Percentiles rank a stretch among this genome's conserved stretches.
Conservation (phyloP, 1,140 invertebrate species). For the Polypedilum pembai region DNA sequence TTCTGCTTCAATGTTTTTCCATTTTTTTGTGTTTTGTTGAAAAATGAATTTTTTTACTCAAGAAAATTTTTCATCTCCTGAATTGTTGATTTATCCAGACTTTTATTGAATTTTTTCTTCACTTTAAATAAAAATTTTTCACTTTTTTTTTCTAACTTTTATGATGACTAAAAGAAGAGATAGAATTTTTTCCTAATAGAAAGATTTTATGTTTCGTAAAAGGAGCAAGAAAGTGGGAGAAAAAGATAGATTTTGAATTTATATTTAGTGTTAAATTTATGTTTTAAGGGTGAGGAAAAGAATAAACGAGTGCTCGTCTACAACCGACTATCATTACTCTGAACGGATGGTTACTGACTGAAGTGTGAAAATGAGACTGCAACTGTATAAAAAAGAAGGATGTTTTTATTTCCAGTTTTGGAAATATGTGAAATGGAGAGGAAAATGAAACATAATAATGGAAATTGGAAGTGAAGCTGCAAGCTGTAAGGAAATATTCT, state of each 20-base stretch:
- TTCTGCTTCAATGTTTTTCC: no score
- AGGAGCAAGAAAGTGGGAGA: not conserved
- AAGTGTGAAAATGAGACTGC: not conserved
- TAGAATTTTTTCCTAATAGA: no score
- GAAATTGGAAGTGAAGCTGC: not conserved
- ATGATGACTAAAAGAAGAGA: not conserved
- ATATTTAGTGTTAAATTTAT: no score
- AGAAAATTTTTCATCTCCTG: no score
- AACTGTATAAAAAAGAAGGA: not conserved
- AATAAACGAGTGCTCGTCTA: constrained; percentile 16
- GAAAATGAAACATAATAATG: not conserved
- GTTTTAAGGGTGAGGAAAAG: not conserved
- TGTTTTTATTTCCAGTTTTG: not conserved
- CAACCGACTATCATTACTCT: not conserved
- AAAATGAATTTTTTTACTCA: no score
- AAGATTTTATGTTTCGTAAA: no score
- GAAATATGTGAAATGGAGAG: not conserved
- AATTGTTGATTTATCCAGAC: no score
- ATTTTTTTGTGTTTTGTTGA: no score
- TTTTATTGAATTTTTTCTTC: not conserved
- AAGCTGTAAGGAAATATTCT: no score
- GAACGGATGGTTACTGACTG: constrained; percentile 13
- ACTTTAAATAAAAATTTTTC: constrained; percentile 1
- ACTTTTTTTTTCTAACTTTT: not conserved
- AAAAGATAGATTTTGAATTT: not conserved